Evolutionary conservation across 2,113 vertebrate species (phyloP).

Genomic region (Piaya cayana): DNA sequence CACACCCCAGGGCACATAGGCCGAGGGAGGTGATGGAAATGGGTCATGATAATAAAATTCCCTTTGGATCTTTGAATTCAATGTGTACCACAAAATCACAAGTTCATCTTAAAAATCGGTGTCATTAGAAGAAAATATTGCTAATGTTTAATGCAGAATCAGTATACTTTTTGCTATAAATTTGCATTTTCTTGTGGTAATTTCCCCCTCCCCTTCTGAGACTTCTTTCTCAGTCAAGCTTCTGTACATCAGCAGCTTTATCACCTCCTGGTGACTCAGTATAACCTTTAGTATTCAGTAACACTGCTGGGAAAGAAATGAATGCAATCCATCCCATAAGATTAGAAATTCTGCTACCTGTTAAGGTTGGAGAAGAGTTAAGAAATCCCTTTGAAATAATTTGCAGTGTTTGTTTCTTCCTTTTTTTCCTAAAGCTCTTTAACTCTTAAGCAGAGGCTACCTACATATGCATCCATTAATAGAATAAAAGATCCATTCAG

Average conservation of each 20-base stretch:
- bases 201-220: background rate
- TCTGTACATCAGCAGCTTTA: background rate
- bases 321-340: background rate
- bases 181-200: background rate
- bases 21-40: background rate
- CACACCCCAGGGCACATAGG: background rate
- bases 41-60: background rate
- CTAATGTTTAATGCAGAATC: background rate
- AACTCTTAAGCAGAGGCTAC: background rate
- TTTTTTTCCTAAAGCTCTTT: background rate
- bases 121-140: background rate
- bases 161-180: background rate
- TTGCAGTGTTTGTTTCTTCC: background rate
- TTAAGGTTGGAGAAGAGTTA: background rate
- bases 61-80: background rate
- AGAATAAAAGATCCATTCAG: background rate
- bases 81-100: background rate
- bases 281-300: background rate
- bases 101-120: background rate
- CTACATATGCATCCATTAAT: background rate
- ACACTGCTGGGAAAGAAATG: background rate
- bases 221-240: background rate
- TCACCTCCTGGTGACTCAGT: background rate
- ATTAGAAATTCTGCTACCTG: background rate
- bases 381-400: conserved; percentile 3